Evolutionary conservation across 2,113 vertebrate genomes (phyloP).

Genomic region (Rana temporaria): DNA sequence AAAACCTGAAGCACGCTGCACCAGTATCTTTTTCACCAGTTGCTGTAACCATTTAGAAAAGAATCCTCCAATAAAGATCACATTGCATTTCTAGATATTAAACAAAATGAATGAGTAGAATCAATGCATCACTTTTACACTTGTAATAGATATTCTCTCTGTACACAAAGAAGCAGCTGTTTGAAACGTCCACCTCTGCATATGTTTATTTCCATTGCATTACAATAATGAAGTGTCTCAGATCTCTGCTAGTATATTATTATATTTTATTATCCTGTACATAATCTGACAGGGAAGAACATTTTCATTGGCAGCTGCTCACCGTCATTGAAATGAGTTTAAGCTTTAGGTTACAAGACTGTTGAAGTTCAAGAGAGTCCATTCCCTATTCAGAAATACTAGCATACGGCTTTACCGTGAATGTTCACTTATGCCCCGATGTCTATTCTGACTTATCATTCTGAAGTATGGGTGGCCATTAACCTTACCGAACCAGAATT

Average conservation of each 20-base stretch:
- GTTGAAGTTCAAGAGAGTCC: conserved; percentile 15
- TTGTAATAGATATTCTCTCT: background rate
- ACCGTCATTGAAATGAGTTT: conserved; percentile 16
- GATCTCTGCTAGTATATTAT: conserved; percentile 28
- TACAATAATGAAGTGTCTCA: conserved; percentile 23
- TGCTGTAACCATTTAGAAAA: background rate
- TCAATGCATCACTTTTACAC: background rate
- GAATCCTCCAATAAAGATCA: background rate
- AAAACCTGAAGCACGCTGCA: too few relatives aligned
- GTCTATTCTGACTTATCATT: background rate
- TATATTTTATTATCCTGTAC: conserved; percentile 31
- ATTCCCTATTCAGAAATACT: background rate
- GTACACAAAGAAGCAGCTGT: background rate
- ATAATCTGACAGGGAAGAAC: conserved; percentile 35
- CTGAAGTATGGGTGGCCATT: too few relatives aligned
- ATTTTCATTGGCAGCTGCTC: conserved; percentile 29
- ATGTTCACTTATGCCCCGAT: background rate
- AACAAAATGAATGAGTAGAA: background rate
- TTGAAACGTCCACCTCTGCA: background rate
- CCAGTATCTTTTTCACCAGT: background rate
- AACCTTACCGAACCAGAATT: too few relatives aligned
- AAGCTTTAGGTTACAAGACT: background rate
- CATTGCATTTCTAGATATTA: background rate
- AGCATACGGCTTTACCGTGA: background rate
- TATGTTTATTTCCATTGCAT: conserved; percentile 22